Percentiles rank a stretch among this genome's conserved stretches.
These are phyloP conservation scores for Galeopterus variegatus DNA, from an alignment of 2,113 vertebrate species.

Conservation along the genomic window DNA sequence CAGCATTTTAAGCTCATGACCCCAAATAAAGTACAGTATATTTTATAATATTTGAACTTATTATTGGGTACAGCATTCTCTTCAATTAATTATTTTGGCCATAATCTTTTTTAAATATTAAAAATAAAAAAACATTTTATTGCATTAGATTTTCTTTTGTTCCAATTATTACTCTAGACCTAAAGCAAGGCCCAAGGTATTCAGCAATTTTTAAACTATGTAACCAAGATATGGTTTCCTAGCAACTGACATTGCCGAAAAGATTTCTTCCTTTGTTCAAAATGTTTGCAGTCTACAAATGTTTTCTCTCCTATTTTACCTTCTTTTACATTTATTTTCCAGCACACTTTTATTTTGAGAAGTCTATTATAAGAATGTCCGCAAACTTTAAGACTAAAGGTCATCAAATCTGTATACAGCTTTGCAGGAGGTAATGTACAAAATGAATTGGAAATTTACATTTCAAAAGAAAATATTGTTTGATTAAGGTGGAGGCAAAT, in stretches of 20 bases:
- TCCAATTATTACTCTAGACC: neutral
- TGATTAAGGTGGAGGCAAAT: neutral
- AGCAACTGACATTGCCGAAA: slow-evolving; percentile 53
- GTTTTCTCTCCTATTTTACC: neutral
- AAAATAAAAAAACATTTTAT: neutral
- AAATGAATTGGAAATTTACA: neutral
- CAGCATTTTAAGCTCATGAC: neutral
- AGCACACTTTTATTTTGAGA: neutral
- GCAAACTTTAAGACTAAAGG: neutral
- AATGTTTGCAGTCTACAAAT: neutral
- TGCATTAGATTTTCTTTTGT: slow-evolving; percentile 31
- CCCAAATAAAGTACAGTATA: neutral
- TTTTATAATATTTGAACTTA: neutral
- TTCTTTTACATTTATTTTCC: neutral
- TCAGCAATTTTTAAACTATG: slow-evolving; percentile 35
- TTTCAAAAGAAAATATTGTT: neutral
- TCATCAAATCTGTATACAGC: neutral
- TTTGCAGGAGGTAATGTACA: neutral
- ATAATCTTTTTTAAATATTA: neutral
- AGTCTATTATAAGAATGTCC: neutral
- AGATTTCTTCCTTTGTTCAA: neutral
- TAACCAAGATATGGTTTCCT: slow-evolving; percentile 49
- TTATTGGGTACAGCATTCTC: neutral
- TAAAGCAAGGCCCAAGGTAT: neutral
- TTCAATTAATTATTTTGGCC: neutral